Base-by-base conservation (phyloP, 2,888 invertebrate genomes). In the Drosophila mayaguana region DNA sequence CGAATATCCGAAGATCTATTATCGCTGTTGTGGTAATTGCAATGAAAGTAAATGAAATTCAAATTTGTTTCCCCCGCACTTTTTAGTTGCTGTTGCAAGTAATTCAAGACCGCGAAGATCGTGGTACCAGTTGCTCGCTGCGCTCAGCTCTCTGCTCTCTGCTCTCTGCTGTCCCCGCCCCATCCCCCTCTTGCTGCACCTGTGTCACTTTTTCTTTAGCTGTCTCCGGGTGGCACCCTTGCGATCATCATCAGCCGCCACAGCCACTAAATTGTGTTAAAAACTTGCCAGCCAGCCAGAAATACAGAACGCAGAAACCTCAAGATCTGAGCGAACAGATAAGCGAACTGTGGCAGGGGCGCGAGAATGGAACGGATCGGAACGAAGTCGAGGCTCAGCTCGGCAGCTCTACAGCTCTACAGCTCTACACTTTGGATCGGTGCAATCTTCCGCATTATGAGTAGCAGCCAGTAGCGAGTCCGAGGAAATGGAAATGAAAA, bases 371-470 rank as follows among this genome's bases (percentile, higher is more conserved):
- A 79, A 81, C 69, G 72, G 69, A 69, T 61, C 62, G 60, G 63
- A 71, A 60, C 60, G 67, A 81, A 72, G 66, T 56, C 42, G 48
- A 74, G 45, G 45, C 63, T 70, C 65, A 63, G 20, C 68, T 54
- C 68, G 16, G 12, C 65, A 63, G 32, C 68, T 54, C 68, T 20
- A 14, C 67, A 63, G 22, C 67, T 53, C 51, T 51, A n/a, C 67
- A 65, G 32, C 68, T 54, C 68, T 55, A 32, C 66, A 38, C 76
- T 68, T 34, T 68, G 57, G 65, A 56, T 67, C 69, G 80, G 87
- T 88, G 87, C 86, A 90, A 87, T 87, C 86, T 87, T 87, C 86
- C 86, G 86, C 86, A 90, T 87, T 87, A 88, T 87, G 86, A 87
- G 88, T 88, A 76, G 77, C 77, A 69, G 72, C 54, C 51, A 69